phyloP scores from a whole-genome alignment of 2,113 vertebrate genomes.

The Scalopus aquaticus region DNA sequence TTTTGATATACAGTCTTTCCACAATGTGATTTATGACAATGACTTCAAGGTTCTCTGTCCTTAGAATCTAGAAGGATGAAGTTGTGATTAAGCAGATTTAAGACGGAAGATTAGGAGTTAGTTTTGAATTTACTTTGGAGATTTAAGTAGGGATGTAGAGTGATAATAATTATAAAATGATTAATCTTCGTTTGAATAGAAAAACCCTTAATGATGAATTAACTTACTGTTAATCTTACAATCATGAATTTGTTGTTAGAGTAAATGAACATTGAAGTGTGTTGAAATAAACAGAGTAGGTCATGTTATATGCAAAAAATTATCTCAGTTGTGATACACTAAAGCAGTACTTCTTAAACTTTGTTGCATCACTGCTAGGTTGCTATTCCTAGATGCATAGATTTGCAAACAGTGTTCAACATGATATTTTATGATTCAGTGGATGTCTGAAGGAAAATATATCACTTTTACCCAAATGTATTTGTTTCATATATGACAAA shows the following conservation, averaged over 20 bases:
- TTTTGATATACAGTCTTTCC: not conserved
- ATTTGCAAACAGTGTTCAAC: not conserved
- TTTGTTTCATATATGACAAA: not conserved
- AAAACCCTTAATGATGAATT: not conserved
- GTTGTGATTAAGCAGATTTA: not conserved
- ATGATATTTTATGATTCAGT: not conserved
- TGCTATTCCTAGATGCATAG: not conserved
- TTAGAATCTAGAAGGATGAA: not conserved
- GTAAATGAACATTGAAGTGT: not conserved
- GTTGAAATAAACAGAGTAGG: not conserved
- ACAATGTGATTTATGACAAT: not conserved
- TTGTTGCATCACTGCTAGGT: not conserved
- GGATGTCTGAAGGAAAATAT: not conserved
- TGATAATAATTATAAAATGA: not conserved
- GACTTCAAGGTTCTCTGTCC: not conserved
- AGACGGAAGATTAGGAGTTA: not conserved
- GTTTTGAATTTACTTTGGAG: not conserved
- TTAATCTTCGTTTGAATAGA: not conserved
- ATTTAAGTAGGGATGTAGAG: not conserved
- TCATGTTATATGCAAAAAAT: not conserved
- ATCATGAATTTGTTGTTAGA: not conserved
- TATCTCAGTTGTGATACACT: not conserved
- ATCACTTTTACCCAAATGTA: not conserved
- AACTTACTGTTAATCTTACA: not conserved
- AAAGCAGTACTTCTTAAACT: not conserved